A percentile compares a stretch with the other conserved stretches of the same genome.
Conservation (phyloP, 2,888 invertebrate genomes). For the Hypena proboscidalis region DNA sequence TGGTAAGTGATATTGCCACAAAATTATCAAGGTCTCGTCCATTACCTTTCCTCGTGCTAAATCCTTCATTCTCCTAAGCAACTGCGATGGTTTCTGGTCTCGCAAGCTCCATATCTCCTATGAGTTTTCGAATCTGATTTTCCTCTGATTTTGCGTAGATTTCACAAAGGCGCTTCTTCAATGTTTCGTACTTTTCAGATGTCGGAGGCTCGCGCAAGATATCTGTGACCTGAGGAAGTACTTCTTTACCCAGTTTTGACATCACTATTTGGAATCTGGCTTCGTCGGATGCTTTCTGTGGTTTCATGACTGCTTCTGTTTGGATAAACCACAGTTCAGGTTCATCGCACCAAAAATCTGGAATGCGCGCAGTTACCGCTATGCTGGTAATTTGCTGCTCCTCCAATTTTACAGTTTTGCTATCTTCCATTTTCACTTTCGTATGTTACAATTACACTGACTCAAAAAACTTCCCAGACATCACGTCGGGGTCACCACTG, state of each 20-base stretch:
- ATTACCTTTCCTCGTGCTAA: neutral
- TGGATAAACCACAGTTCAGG: neutral
- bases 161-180: neutral
- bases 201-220: neutral
- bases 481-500: too few relatives aligned
- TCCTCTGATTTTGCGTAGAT: neutral
- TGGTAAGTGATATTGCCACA: too few relatives aligned
- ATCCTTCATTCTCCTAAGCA: neutral
- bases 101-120: neutral
- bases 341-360: neutral
- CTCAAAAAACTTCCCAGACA: too few relatives aligned
- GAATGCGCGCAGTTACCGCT: neutral
- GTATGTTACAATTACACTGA: too few relatives aligned
- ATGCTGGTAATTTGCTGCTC: neutral
- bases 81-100: neutral
- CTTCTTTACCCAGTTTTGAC: neutral
- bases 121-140: neutral
- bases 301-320: neutral
- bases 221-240: neutral
- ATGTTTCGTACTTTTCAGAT: neutral
- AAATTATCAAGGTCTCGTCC: too few relatives aligned
- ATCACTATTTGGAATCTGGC: neutral
- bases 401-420: neutral
- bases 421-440: too few relatives aligned
- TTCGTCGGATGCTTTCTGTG: neutral